A percentile compares a stretch with the other conserved stretches of the same genome.
Evolutionary conservation across 2,797 vertebrate species (phyloP).

Genomic region (Agapornis canus): DNA sequence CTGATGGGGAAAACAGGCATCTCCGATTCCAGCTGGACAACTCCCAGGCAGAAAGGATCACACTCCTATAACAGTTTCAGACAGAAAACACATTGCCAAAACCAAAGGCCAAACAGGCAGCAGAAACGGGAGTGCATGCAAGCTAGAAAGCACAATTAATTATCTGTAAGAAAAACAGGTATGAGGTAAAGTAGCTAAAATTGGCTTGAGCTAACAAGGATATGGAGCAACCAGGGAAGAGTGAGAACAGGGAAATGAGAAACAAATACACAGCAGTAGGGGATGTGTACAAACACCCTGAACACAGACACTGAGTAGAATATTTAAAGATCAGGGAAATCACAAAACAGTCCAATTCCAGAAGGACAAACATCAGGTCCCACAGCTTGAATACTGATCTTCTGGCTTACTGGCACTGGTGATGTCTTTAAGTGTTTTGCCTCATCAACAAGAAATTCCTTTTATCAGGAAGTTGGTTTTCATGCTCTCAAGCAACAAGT

Average conservation of each 20-base stretch:
- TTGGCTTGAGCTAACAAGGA: neutral
- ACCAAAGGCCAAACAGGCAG: neutral
- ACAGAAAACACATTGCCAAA: constrained; percentile 33
- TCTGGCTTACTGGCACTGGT: neutral
- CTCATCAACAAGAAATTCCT: neutral
- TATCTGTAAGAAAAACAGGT: constrained; percentile 14
- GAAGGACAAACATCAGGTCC: constrained; percentile 53
- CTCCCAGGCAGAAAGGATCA: neutral
- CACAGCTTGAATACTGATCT: constrained; percentile 29
- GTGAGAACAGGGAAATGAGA: neutral
- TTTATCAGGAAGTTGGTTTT: neutral
- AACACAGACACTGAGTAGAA: neutral
- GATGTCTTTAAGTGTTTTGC: neutral
- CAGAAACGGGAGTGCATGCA: neutral
- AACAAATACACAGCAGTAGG: neutral
- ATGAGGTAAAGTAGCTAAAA: constrained; percentile 29
- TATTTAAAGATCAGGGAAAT: constrained; percentile 30
- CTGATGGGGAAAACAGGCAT: neutral
- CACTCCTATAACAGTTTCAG: neutral
- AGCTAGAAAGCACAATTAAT: neutral
- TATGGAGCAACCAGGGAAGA: neutral
- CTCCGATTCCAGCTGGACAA: neutral
- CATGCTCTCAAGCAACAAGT: neutral
- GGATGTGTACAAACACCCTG: neutral
- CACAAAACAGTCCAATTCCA: neutral